Conservation (phyloP, 2,888 invertebrate species). For the Drosophila kuntzei region DNA sequence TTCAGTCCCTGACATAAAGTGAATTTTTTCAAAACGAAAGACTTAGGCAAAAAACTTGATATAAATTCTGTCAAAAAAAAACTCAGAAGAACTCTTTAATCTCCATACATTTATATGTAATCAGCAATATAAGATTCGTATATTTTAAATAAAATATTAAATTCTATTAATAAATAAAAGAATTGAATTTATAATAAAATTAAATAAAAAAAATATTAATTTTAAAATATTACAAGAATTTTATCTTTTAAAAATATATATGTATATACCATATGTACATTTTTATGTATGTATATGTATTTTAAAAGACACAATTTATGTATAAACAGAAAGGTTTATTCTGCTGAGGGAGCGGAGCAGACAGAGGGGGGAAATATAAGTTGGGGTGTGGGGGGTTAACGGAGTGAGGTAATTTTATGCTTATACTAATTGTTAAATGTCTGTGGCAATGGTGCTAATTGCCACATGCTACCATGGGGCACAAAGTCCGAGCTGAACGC, state of each 20-base stretch:
- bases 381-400: neutral
- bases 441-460: conserved; percentile 60
- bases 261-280: no score
- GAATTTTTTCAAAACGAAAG: conserved; percentile 32
- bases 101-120: no score
- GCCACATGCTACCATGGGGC: conserved; percentile 54
- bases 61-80: no score
- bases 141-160: no score
- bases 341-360: neutral
- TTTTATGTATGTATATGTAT: neutral
- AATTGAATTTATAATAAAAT: no score
- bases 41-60: conserved; percentile 58
- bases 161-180: no score
- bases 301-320: neutral
- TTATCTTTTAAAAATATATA: no score
- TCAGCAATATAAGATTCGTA: no score
- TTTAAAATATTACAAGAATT: no score
- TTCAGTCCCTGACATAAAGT: no score
- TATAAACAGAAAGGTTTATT: neutral
- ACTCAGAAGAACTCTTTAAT: no score
- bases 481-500: conserved; percentile 8
- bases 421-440: conserved; percentile 43
- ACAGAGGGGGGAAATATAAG: neutral
- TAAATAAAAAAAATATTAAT: neutral
- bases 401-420: conserved; percentile 15